Evolutionary conservation across 1,140 invertebrate species (phyloP).

Genomic region (Nomia melanderi): DNA sequence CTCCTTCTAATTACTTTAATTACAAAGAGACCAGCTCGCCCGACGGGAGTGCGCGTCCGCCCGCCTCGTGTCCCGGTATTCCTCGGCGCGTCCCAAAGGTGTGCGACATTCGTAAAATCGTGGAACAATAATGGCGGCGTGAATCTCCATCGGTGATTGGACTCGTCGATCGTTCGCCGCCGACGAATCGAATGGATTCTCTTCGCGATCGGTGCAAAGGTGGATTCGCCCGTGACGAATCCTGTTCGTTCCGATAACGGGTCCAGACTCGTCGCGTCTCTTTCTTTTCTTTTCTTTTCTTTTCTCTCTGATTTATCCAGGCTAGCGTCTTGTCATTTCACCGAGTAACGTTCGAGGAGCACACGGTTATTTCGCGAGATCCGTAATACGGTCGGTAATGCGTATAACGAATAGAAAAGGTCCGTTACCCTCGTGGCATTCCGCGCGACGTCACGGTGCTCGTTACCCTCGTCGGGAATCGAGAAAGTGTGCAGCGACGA

Average conservation of each 20-base stretch:
- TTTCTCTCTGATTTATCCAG: not conserved
- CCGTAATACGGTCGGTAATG: constrained; percentile 7
- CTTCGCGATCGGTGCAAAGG: not conserved
- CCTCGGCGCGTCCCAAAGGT: not conserved
- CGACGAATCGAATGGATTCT: not conserved
- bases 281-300: too few relatives aligned
- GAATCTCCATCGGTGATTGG: not conserved
- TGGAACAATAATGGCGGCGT: constrained; percentile 22
- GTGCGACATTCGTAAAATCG: not conserved
- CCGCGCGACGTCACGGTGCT: not conserved
- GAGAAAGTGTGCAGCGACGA: not conserved
- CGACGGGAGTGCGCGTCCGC: not conserved
- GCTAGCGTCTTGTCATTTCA: too few relatives aligned
- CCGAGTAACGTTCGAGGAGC: not conserved
- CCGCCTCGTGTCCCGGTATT: not conserved
- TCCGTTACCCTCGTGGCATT: constrained; percentile 49
- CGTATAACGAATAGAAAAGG: constrained; percentile 22
- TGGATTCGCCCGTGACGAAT: constrained; percentile 20
- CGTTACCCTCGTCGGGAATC: not conserved
- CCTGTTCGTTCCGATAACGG: not conserved
- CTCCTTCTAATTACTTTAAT: constrained; percentile 47
- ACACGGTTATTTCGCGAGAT: not conserved
- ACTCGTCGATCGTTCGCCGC: not conserved
- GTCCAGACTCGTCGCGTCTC: not conserved
- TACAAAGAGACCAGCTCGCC: constrained; percentile 6